Evolutionary conservation across 1,140 invertebrate genomes (phyloP), one percentile per base, ranked within the genome.

Genomic region (Listronotus bonariensis): DNA sequence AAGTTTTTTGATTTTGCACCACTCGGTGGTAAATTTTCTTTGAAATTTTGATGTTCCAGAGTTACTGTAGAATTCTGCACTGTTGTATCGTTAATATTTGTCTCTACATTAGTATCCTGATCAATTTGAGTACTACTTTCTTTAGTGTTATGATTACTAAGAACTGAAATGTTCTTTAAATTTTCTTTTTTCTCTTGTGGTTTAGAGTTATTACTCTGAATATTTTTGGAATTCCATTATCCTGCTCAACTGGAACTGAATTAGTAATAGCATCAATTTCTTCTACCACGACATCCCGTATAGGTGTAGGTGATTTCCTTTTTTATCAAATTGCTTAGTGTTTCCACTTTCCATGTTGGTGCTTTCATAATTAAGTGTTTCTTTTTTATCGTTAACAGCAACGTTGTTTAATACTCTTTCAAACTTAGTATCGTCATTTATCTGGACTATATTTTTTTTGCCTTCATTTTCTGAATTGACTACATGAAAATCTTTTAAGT

Each of bases 11-110:
- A 20, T 48, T 65, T 60, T 6, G 15, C 8, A 46, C 46, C 55
- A n/a, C 41, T 64, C 31, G 62, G 64, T 12, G 64, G 64, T 12
- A 66, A 18, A 42, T 51, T 60, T 51, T 58, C 52, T 20, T 54
- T 54, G 1, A 17, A n/a, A 18, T 49, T 17, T 26, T 26, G 20
- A 26, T 26, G 20, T 26, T 26, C 2, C 20, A 26, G 20, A 3
- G 1, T 5, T 26, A 26, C 5, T 26, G 20, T 5, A 26, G 5
- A 26, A 26, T 26, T 5, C 20, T 26, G 20, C 20, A 26, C 20
- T 31, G 6, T 20, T n/a, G n/a, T 45, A 1, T 1, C 6, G 7
- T 45, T n/a, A 2, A 36, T 36, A 6, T 48, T 17, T 48, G 7
- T 48, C 20, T 12, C 18, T 53, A 53, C 7, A 1, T 14, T 36